A percentile compares a stretch with the other conserved stretches of the same genome.
These are phyloP conservation scores for Spea multiplicata DNA, from an alignment of 2,113 vertebrate genomes.

Conservation along the genomic window DNA sequence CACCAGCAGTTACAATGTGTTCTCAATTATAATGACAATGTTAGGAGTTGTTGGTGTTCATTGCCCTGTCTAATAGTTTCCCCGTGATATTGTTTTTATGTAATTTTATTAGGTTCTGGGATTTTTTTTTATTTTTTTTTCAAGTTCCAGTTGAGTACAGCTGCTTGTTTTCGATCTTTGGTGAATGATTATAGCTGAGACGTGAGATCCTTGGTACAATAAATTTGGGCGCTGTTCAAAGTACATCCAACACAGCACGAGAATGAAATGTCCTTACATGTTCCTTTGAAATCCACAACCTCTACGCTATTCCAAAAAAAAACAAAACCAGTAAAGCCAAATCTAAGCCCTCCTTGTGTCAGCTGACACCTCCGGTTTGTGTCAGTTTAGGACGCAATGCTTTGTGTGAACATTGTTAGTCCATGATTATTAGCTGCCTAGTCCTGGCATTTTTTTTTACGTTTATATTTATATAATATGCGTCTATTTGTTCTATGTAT, in stretches of 20 bases:
- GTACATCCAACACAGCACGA: slow-evolving; percentile 9
- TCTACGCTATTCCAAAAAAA: slow-evolving; percentile 24
- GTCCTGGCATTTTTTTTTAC: no score
- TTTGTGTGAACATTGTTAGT: neutral
- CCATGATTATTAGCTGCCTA: no score
- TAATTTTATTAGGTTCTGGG: neutral
- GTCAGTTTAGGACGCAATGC: slow-evolving; percentile 24
- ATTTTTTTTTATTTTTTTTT: slow-evolving; percentile 3
- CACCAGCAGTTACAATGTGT: neutral
- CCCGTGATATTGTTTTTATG: neutral
- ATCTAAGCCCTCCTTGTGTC: slow-evolving; percentile 29
- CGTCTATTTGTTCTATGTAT: no score
- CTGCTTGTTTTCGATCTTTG: slow-evolving; percentile 2
- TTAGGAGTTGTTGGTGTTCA: slow-evolving; percentile 4
- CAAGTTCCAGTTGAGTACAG: neutral
- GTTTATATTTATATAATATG: no score
- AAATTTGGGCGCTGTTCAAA: slow-evolving; percentile 30
- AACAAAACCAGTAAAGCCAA: slow-evolving; percentile 28
- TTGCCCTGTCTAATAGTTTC: slow-evolving; percentile 10
- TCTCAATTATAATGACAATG: slow-evolving; percentile 21
- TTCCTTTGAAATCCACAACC: slow-evolving; percentile 34
- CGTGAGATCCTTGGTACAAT: slow-evolving; percentile 16
- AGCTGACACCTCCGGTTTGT: slow-evolving; percentile 15
- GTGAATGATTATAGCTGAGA: slow-evolving; percentile 22
- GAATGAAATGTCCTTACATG: slow-evolving; percentile 31